These are phyloP conservation scores for Epinotia brunnichana DNA, from an alignment of 2,888 invertebrate genomes.

Conservation along the genomic window DNA sequence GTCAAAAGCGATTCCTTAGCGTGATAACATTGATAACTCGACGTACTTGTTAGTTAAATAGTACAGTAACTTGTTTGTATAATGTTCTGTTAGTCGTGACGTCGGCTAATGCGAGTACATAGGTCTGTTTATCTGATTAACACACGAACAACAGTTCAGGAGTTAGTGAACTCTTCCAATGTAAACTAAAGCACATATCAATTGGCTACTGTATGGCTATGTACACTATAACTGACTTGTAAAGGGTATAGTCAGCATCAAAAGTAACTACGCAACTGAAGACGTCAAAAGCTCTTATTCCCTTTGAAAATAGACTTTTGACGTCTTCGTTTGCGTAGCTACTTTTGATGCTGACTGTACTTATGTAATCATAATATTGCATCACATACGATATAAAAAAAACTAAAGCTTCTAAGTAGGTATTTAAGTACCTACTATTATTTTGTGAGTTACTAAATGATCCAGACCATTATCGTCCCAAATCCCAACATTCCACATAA, in stretches of 20 bases:
- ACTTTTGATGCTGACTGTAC: too few relatives aligned
- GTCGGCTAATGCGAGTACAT: background rate
- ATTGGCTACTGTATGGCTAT: background rate
- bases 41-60: constrained; percentile 1
- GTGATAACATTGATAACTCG: constrained; percentile 15
- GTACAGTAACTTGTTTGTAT: background rate
- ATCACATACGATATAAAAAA: background rate
- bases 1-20: constrained; percentile 2
- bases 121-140: constrained; percentile 13
- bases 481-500: background rate
- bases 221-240: background rate
- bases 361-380: background rate
- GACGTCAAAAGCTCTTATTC: too few relatives aligned
- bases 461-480: background rate
- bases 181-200: background rate
- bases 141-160: constrained; percentile 8
- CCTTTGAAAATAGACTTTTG: too few relatives aligned
- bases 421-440: too few relatives aligned
- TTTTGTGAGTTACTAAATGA: background rate
- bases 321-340: too few relatives aligned
- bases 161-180: constrained; percentile 15
- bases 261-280: too few relatives aligned
- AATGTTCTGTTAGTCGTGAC: background rate
- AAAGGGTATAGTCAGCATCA: too few relatives aligned
- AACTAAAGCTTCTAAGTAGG: too few relatives aligned